A percentile compares a stretch with the other conserved stretches of the same genome.
phyloP scores from a whole-genome alignment of 2,888 invertebrate genomes.

The Brassicogethes aeneus region DNA sequence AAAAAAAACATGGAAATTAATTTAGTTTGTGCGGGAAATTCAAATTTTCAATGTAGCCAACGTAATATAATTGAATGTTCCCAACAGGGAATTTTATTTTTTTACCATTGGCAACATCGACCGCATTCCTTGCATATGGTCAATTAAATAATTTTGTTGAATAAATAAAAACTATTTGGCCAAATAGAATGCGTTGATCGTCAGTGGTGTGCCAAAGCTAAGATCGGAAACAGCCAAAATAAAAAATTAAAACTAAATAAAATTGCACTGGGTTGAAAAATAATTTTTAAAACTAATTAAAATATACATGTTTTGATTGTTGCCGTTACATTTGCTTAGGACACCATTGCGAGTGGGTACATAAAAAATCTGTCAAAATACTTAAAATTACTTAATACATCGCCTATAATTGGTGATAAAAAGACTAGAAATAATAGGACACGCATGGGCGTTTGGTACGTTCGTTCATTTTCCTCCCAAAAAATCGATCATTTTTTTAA shows the following conservation, averaged over 20 bases:
- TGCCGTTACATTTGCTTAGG: neutral
- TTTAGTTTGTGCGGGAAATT: too few species aligned
- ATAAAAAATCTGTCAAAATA: constrained; percentile 29
- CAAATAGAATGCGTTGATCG: too few species aligned
- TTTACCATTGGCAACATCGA: too few species aligned
- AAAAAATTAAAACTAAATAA: neutral
- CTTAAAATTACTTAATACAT: constrained; percentile 27
- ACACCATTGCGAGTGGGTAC: constrained; percentile 10
- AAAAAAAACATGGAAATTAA: too few species aligned
- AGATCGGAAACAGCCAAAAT: too few species aligned
- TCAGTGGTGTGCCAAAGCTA: constrained; percentile 2
- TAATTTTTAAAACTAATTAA: neutral
- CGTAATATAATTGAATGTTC: too few species aligned
- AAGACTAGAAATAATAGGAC: constrained; percentile 35
- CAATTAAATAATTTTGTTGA: too few species aligned
- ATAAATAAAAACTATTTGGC: too few species aligned
- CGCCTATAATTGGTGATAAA: constrained; percentile 27
- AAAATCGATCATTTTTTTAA: constrained; percentile 71
- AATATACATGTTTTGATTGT: neutral
- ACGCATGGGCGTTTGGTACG: constrained; percentile 16
- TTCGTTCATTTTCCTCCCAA: constrained; percentile 54
- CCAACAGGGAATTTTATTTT: too few species aligned
- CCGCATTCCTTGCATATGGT: too few species aligned
- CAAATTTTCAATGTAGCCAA: too few species aligned
- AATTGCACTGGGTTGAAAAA: neutral